A percentile compares a stretch with the other conserved stretches of the same genome.
These are phyloP conservation scores for Porites divaricata DNA, from an alignment of 92 coral and sea anemone genomes.

Conservation along the genomic window DNA sequence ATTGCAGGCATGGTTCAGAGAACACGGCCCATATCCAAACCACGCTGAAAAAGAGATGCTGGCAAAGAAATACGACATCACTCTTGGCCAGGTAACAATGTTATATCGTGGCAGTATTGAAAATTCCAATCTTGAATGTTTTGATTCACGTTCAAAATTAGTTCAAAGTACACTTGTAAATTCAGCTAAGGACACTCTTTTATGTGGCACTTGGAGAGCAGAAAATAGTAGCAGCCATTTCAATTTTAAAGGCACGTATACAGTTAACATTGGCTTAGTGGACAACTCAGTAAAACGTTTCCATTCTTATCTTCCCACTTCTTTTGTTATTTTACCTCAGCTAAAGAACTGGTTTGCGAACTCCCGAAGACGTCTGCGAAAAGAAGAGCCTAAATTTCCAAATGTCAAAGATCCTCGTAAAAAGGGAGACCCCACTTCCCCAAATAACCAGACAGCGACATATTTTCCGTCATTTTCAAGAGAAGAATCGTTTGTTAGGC, in stretches of 20 bases:
- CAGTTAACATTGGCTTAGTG: no score
- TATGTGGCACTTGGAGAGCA: no score
- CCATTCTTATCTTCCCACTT: neutral
- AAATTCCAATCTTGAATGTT: neutral
- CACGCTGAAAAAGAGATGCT: slow-evolving; percentile 6
- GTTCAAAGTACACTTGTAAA: no score
- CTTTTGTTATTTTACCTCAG: neutral
- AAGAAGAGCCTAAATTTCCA: neutral
- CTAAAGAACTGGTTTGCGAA: slow-evolving; percentile 41
- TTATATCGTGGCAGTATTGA: neutral
- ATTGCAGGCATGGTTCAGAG: slow-evolving; percentile 22
- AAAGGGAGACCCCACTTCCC: neutral
- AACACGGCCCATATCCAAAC: slow-evolving; percentile 17
- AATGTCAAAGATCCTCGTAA: neutral
- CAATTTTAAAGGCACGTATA: no score
- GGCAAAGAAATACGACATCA: slow-evolving; percentile 8
- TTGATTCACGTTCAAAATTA: no score
- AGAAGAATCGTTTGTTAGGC: neutral
- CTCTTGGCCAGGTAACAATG: slow-evolving; percentile 20
- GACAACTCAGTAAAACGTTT: no score
- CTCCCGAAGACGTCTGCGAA: slow-evolving; percentile 36
- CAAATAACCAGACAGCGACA: neutral
- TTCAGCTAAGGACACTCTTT: no score
- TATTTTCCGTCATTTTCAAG: neutral
- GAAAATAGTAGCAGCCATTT: no score